These are phyloP conservation scores for Petrophora chlorosata DNA, from an alignment of 2,888 invertebrate genomes.

Conservation along the genomic window DNA sequence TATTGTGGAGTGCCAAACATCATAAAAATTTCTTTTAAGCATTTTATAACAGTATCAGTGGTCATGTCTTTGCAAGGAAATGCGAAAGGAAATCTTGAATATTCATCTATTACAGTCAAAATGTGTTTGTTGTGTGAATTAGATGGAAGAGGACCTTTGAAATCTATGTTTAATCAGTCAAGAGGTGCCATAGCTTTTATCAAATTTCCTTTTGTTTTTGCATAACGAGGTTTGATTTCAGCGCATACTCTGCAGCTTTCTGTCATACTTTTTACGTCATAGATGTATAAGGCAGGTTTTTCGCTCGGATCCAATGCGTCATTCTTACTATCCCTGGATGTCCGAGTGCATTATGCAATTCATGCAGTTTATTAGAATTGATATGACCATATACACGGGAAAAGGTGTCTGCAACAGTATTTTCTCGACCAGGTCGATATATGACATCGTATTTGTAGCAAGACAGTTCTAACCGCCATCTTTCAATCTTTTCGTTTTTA, in stretches of 20 bases:
- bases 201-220: background rate
- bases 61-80: conserved; percentile 16
- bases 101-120: conserved; percentile 33
- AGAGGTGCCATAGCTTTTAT: conserved; percentile 7
- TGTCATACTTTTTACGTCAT: background rate
- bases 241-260: background rate
- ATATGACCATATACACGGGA: background rate
- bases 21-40: too few species aligned
- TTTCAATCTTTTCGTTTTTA: background rate
- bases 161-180: conserved; percentile 10
- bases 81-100: conserved; percentile 32
- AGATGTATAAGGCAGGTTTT: background rate
- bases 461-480: background rate
- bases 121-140: conserved; percentile 18
- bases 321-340: background rate
- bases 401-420: background rate
- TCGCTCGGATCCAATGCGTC: background rate
- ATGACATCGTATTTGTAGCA: background rate
- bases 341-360: background rate
- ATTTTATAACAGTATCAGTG: background rate
- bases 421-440: background rate
- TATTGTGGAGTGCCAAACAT: conserved; percentile 6
- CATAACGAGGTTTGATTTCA: conserved; percentile 20
- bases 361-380: background rate
- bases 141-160: conserved; percentile 7